These are phyloP conservation scores for Saguinus imperator DNA, from an alignment of 2,113 vertebrate genomes.

Conservation along the genomic window DNA sequence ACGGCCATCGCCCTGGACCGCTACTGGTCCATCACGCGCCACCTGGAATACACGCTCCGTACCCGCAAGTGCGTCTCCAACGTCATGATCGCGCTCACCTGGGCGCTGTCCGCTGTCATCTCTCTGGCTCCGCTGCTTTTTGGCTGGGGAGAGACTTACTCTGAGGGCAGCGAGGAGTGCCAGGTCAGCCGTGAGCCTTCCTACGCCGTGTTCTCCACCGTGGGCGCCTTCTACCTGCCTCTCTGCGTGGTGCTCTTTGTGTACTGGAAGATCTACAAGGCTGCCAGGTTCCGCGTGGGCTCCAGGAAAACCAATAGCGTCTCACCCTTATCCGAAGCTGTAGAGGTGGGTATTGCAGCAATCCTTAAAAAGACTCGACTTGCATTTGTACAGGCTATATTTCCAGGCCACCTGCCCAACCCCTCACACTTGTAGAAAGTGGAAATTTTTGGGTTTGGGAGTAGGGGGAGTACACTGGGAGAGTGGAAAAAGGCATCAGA, in stretches of 20 bases:
- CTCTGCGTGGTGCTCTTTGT: constrained; percentile 97
- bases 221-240: constrained; percentile 96
- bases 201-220: constrained; percentile 97
- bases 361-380: background rate
- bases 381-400: background rate
- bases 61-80: constrained; percentile 93
- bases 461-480: too few species aligned
- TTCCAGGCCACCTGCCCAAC: rapidly evolving
- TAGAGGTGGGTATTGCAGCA: constrained; percentile 83
- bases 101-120: constrained; percentile 93
- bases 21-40: constrained; percentile 97
- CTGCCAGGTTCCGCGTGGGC: constrained; percentile 93
- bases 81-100: constrained; percentile 94
- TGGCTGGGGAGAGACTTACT: constrained; percentile 96
- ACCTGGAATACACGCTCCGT: constrained; percentile 94
- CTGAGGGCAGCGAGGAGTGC: constrained; percentile 88
- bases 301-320: constrained; percentile 92
- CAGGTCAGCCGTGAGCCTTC: constrained; percentile 96
- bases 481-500: background rate
- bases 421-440: too few species aligned
- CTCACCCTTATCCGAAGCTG: constrained; percentile 89
- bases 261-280: constrained; percentile 99
- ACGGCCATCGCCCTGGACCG: constrained; percentile 96
- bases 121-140: constrained; percentile 94
- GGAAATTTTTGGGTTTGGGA: background rate